Base-by-base conservation (phyloP, 2,113 vertebrate species). In the Centropus unirufus region DNA sequence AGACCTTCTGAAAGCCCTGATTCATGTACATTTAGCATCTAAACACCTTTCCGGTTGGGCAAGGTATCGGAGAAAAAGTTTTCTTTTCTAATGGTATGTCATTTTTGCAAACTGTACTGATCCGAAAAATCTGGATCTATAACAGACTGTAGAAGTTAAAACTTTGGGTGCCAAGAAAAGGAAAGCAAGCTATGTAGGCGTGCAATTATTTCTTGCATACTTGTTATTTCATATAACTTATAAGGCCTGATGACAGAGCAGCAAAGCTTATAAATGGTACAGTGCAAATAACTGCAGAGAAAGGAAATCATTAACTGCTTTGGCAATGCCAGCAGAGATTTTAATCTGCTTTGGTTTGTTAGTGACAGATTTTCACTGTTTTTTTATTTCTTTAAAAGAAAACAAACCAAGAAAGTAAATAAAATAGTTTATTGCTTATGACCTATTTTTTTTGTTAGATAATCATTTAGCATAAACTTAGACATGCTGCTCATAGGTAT, bases 251-350 rank as follows among this genome's bases (percentile, higher is more conserved):
- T 77, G 68, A 84, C 30, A 83, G 18, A 93, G 39, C 47, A 78
- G 61, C 5, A 24, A 93, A 70, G 19, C 46, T 77, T 78, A 54
- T 78, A 51, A 91, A 82, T 1, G 18, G 34, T 62, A 9, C 30
- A 74, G 46, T 46, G 40, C 24, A 86, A 92, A 61, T 75, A 80
- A 64, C 26, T 81, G 57, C 40, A 83, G 75, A 92, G 83, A 96
- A 93, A 88, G 52, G 79, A 93, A 96, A 95, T 90, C 59, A 89
- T 91, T 90, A 96, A 92, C 61, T 42, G n/a, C 57, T 70, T 76
- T 64, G 68, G 87, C 64, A 89, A 72, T 75, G 88, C 55, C 90
- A 94, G 72, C 26, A 93, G 40, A 93, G 75, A 90, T 78, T 92
- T 95, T 88, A 91, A 83, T 68, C 44, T 64, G n/a, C 52, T 68